Conservation (phyloP, 2,888 invertebrate genomes). For the Chalcis sispes region DNA sequence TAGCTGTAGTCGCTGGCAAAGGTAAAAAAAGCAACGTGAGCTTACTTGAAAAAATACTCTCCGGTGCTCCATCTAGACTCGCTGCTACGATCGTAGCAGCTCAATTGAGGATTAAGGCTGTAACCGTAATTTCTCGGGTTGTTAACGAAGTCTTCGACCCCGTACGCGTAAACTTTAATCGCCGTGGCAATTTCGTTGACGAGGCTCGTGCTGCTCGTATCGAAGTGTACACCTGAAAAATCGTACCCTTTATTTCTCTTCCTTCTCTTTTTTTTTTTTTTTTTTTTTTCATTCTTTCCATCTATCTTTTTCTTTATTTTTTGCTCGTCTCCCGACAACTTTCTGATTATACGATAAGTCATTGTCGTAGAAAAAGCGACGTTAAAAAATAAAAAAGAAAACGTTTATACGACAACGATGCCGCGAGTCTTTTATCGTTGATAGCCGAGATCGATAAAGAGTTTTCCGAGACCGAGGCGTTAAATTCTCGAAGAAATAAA, state of each 20-base stretch:
- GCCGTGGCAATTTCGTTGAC: constrained; percentile 93
- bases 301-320: no score
- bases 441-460: no score
- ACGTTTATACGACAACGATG: no score
- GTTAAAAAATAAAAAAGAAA: not conserved
- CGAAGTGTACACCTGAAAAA: constrained; percentile 89
- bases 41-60: constrained; percentile 83
- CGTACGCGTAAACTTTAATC: constrained; percentile 93
- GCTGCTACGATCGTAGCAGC: constrained; percentile 86
- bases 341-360: no score
- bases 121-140: constrained; percentile 84
- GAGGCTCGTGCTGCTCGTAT: constrained; percentile 88
- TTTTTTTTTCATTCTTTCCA: no score
- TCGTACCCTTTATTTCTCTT: not conserved
- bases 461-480: no score
- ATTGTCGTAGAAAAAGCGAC: no score
- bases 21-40: constrained; percentile 37
- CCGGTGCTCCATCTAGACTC: constrained; percentile 93
- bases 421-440: no score
- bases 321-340: no score
- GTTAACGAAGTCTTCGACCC: constrained; percentile 90
- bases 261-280: no score
- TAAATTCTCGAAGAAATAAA: no score
- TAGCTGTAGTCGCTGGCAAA: not conserved
- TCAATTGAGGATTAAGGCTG: constrained; percentile 86